Percentiles rank a stretch among this genome's conserved stretches.
Conservation (phyloP, 2,888 invertebrate species). For the Chloromyia formosa region DNA sequence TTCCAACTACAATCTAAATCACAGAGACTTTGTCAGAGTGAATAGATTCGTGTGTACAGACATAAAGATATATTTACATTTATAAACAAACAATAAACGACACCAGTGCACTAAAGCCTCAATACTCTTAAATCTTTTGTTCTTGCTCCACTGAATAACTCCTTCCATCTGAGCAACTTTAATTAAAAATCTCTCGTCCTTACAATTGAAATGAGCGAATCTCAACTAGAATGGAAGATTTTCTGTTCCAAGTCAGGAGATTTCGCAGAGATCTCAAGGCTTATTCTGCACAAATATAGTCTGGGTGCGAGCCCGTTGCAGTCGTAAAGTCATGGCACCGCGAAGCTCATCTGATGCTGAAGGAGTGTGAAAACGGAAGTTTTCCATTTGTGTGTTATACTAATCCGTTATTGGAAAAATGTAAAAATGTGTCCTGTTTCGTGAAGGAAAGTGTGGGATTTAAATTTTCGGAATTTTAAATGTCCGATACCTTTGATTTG, state of each 20-base stretch:
- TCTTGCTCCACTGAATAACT: conserved; percentile 31
- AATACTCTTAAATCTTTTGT: conserved; percentile 33
- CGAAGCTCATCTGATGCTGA: not conserved
- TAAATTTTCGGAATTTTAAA: no score
- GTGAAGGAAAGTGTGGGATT: no score
- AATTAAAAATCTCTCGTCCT: conserved; percentile 44
- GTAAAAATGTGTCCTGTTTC: no score
- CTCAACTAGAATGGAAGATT: conserved; percentile 30
- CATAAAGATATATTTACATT: no score
- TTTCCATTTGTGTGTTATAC: not conserved
- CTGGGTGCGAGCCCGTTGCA: conserved; percentile 22
- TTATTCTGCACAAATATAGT: conserved; percentile 15
- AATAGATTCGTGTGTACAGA: not conserved
- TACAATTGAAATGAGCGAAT: conserved; percentile 43
- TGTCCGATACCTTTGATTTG: no score
- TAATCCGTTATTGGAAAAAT: no score
- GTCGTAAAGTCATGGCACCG: conserved; percentile 37
- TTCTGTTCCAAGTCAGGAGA: not conserved
- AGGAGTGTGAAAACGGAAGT: not conserved
- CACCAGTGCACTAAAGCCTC: conserved; percentile 26
- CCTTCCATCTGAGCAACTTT: conserved; percentile 43
- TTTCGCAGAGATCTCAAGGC: conserved; percentile 32
- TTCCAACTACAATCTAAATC: conserved; percentile 5
- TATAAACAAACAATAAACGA: not conserved
- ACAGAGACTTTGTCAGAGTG: not conserved